Percentiles rank a stretch among this genome's conserved stretches.
Conservation (phyloP, 2,113 vertebrate genomes). For the Lepisosteus oculatus region DNA sequence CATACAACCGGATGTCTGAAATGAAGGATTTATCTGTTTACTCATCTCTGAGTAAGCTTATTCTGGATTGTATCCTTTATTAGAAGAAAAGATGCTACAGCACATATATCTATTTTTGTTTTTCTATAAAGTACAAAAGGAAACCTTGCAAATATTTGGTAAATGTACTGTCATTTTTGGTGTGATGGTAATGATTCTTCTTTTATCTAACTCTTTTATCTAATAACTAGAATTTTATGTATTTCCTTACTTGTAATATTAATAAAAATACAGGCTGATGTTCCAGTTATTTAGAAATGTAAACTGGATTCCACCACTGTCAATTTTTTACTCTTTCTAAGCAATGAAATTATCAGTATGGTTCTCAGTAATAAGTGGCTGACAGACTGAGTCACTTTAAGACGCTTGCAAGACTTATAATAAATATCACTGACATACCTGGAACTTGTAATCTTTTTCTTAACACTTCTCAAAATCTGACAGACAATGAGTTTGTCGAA, state of each 20-base stretch:
- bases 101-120: too few relatives aligned
- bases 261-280: too few relatives aligned
- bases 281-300: too few relatives aligned
- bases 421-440: neutral
- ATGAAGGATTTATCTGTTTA: conserved; percentile 80
- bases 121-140: too few relatives aligned
- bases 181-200: too few relatives aligned
- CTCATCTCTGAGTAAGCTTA: conserved; percentile 65
- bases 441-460: conserved; percentile 44
- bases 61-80: conserved; percentile 90
- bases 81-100: neutral
- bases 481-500: conserved; percentile 77
- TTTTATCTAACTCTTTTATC: too few relatives aligned
- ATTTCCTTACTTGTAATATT: too few relatives aligned
- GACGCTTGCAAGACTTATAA: neutral
- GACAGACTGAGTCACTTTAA: neutral
- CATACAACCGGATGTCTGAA: conserved; percentile 74
- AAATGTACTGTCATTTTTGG: too few relatives aligned
- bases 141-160: too few relatives aligned
- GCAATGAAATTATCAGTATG: neutral
- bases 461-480: conserved; percentile 33
- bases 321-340: neutral
- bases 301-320: neutral
- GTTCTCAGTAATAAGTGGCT: neutral
- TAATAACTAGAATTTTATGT: too few relatives aligned